Percentiles rank a stretch among this genome's conserved stretches.
These are phyloP conservation scores for Nephrotoma guestfalica DNA, from an alignment of 2,888 invertebrate genomes.

Conservation along the genomic window DNA sequence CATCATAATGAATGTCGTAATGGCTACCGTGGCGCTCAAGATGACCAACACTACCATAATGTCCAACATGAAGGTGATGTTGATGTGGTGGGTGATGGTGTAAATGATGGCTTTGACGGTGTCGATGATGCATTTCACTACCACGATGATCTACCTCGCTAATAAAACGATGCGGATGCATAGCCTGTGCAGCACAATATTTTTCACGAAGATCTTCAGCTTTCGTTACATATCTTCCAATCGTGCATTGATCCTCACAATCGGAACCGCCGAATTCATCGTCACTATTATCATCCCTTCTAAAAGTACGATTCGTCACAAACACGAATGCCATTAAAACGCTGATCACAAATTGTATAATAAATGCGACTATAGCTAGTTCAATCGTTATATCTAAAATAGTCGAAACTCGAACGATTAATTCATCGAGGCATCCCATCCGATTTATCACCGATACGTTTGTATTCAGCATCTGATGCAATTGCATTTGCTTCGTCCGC, in stretches of 20 bases:
- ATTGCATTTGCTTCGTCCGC: not conserved
- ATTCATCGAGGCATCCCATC: constrained; percentile 9
- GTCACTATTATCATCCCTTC: not conserved
- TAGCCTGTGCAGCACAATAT: not conserved
- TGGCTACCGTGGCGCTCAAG: no score
- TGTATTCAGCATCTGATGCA: not conserved
- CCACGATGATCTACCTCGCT: no score
- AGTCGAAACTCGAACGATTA: not conserved
- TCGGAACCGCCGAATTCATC: not conserved
- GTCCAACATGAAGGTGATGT: no score
- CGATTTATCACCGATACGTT: constrained; percentile 9
- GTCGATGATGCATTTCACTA: no score
- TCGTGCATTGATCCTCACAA: not conserved
- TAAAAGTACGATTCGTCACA: not conserved
- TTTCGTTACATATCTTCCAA: not conserved
- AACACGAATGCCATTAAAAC: not conserved
- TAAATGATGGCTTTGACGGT: no score
- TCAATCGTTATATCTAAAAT: not conserved
- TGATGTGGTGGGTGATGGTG: no score
- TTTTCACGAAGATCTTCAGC: not conserved
- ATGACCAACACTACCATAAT: no score
- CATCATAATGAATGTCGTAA: no score
- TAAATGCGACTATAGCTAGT: not conserved
- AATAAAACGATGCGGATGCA: no score
- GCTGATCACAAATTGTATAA: not conserved